Evolutionary conservation across 2,113 vertebrate species (phyloP).

Genomic region (Leptosomus discolor): DNA sequence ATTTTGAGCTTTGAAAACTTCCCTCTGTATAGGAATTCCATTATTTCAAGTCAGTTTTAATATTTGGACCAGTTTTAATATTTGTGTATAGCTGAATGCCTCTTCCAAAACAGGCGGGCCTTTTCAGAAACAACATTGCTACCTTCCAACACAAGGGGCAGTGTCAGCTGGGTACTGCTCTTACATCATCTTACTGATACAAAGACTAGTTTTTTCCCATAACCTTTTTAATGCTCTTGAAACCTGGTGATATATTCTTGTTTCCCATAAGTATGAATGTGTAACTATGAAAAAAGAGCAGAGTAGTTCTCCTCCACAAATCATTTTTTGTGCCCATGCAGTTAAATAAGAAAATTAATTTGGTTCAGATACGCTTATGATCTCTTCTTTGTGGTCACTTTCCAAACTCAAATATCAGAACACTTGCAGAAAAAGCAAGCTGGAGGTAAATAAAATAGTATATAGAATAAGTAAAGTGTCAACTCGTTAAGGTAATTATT

Average conservation of each 20-base stretch:
- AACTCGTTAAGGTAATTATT: not conserved
- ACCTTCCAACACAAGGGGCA: not conserved
- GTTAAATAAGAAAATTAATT: not conserved
- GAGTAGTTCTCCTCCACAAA: not conserved
- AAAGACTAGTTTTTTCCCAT: not conserved
- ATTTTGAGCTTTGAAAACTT: not conserved
- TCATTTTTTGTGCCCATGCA: not conserved
- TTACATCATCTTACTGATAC: not conserved
- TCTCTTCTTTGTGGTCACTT: not conserved
- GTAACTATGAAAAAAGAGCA: not conserved
- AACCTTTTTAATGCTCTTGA: not conserved
- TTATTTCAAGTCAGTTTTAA: not conserved
- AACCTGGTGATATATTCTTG: not conserved
- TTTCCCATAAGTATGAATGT: not conserved
- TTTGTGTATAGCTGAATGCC: not conserved
- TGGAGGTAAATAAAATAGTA: not conserved
- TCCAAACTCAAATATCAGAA: not conserved
- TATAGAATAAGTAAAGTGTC: not conserved
- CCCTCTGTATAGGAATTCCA: not conserved
- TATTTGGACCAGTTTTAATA: not conserved
- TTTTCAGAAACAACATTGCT: not conserved
- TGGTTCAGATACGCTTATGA: not conserved
- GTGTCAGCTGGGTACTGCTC: not conserved
- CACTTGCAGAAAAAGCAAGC: not conserved
- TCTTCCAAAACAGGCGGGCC: not conserved